Evolutionary conservation across 2,113 vertebrate genomes (phyloP).

Genomic region (Psittacula cyanocephala): DNA sequence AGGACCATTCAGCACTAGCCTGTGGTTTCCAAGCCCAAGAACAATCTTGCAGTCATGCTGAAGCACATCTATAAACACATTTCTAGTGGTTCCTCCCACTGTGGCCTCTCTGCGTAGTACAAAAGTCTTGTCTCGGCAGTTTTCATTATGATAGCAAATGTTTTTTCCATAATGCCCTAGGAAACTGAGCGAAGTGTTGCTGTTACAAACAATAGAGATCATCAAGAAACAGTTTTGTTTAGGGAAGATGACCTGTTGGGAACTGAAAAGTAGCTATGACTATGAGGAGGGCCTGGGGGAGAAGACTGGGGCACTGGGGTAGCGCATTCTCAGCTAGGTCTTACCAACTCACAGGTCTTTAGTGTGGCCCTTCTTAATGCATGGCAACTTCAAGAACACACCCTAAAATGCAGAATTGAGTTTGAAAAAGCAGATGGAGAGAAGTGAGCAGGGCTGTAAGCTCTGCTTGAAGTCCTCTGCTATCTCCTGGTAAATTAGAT

Average conservation of each 20-base stretch:
- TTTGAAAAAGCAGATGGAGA: neutral
- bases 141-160: slow-evolving; percentile 4
- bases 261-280: neutral
- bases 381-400: neutral
- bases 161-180: slow-evolving; percentile 2
- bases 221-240: neutral
- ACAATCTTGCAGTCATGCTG: neutral
- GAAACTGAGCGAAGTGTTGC: neutral
- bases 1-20: neutral
- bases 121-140: neutral
- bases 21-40: neutral
- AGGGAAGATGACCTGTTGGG: neutral
- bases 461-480: neutral
- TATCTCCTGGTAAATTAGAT: neutral
- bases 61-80: neutral
- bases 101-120: neutral
- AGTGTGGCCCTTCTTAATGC: neutral
- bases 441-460: neutral
- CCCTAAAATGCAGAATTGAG: neutral
- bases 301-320: neutral
- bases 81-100: neutral
- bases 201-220: neutral
- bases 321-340: neutral
- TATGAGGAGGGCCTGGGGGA: neutral
- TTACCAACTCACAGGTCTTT: neutral